Percentiles rank a stretch among this genome's conserved stretches.
These are phyloP conservation scores for Monoplex corrugatus DNA, from an alignment of 2,888 invertebrate genomes.

Conservation along the genomic window DNA sequence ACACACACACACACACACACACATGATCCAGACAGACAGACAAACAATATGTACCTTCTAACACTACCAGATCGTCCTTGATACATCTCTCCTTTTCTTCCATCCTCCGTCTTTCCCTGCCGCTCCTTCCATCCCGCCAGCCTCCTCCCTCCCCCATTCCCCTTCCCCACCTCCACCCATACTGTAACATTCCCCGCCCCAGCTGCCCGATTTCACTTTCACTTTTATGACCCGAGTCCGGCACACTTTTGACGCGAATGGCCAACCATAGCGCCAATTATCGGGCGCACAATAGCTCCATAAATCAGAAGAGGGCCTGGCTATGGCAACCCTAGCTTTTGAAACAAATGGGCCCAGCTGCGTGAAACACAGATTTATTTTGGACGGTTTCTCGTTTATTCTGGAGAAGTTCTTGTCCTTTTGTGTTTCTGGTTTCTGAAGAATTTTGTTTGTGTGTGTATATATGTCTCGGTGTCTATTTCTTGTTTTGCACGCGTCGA, in stretches of 20 bases:
- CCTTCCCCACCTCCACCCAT: neutral
- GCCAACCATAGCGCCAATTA: conserved; percentile 3
- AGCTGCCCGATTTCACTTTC: neutral
- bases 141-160: neutral
- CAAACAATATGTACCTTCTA: neutral
- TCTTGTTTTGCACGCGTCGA: too few species aligned
- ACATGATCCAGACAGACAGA: neutral
- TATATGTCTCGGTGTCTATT: too few species aligned
- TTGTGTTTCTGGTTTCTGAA: neutral
- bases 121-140: neutral
- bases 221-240: conserved; percentile 9
- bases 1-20: neutral
- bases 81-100: too few species aligned
- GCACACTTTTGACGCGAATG: conserved; percentile 25
- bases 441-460: neutral
- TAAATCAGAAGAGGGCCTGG: neutral
- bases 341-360: conserved; percentile 18
- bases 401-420: neutral
- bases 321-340: neutral
- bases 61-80: too few species aligned
- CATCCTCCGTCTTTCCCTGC: neutral
- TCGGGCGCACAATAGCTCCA: neutral
- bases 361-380: neutral
- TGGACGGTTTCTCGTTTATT: neutral
- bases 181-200: too few species aligned